Evolutionary conservation across 2,888 invertebrate species (phyloP), one percentile per base, ranked within the genome.

Genomic region (Macropis europaea): DNA sequence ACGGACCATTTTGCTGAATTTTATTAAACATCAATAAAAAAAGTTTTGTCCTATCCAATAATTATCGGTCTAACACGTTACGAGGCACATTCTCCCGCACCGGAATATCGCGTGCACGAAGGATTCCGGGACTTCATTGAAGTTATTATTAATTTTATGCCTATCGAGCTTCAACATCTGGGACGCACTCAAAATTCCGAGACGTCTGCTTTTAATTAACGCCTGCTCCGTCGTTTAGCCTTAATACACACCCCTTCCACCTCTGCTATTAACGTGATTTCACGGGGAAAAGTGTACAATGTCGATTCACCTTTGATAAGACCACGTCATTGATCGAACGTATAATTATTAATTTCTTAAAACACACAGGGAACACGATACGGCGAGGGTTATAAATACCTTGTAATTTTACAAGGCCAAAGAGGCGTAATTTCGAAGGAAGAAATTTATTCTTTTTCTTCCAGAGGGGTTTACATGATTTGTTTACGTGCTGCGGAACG

Each of bases 71-170:
- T 62, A 75, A 75, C 66, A 62, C 60, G 59, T 76, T 71, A 69
- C 38, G 40, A 54, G 59, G 38, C 40, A 52, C 50, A 52, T 74
- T 66, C 43, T 26, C 15, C n/a, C 11, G 38, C 3, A 34, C 50
- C 40, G 17, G 52, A 48, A 60, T 75, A 77, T 63, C 59, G 61
- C 40, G 77, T 53, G 54, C 50, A 32, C 54, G 60, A 79, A 73
- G 78, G 81, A 80, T 78, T 61, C 63, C 68, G 43, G 53, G 54
- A 79, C 68, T 72, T 67, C 40, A 61, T 40, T 45, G 52, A 84
- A 82, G 76, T 83, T 79, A 77, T 83, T 84, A 82, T 84, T 83
- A 81, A 83, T 83, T 81, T 68, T 59, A 60, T 63, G 36, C 68
- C 60, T 73, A 80, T 82, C 72, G 71, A 30, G 60, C 43, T 66